These are phyloP conservation scores for Collichthys lucidus DNA, from an alignment of 2,113 vertebrate species.

Conservation along the genomic window DNA sequence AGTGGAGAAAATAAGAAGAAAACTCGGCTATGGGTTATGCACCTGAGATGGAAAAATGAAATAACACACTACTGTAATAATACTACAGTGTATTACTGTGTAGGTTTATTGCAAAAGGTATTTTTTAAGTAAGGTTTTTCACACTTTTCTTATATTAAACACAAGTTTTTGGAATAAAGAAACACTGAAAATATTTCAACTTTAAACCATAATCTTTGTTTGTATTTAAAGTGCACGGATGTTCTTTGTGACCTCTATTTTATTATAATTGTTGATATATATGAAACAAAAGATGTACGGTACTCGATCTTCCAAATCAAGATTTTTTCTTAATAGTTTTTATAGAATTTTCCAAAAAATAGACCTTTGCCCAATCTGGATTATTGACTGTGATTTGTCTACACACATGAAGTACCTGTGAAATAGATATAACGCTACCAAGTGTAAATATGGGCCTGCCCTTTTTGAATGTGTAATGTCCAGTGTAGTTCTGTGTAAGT, in stretches of 20 bases:
- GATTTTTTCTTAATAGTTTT: not conserved
- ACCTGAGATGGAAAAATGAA: not conserved
- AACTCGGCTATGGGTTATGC: not conserved
- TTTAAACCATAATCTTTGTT: not conserved
- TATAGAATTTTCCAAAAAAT: not conserved
- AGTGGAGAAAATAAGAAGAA: constrained; percentile 9
- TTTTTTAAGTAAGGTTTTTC: not conserved
- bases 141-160: not conserved
- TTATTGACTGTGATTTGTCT: not conserved
- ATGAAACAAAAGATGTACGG: too few species aligned
- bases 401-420: not conserved
- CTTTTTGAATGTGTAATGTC: not conserved
- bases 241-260: constrained; percentile 2
- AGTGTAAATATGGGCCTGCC: not conserved
- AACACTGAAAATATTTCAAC: not conserved
- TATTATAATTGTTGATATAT: not conserved
- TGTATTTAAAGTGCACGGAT: not conserved
- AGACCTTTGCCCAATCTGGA: not conserved
- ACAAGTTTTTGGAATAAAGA: not conserved
- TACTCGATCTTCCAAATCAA: not conserved
- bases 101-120: not conserved
- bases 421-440: not conserved
- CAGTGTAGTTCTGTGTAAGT: not conserved
- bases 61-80: too few species aligned
- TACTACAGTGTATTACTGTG: not conserved